A percentile compares a stretch with the other conserved stretches of the same genome.
Conservation (phyloP, 2,888 invertebrate species). For the Lasioglossum malachurum region DNA sequence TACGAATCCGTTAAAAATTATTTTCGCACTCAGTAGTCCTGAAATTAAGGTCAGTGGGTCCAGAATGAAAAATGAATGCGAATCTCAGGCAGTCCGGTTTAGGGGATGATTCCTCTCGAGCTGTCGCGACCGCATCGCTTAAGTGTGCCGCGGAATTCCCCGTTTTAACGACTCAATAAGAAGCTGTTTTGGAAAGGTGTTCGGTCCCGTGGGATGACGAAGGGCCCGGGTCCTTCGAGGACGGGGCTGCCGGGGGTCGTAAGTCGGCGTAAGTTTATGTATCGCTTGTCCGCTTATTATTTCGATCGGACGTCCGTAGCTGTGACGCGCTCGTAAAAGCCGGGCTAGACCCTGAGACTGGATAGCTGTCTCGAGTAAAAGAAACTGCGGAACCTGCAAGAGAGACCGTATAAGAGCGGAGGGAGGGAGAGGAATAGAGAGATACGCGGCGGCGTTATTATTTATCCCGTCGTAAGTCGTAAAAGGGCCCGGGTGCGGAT, state of each 20-base stretch:
- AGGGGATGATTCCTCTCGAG: neutral
- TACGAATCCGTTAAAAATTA: too few relatives aligned
- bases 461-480: constrained; percentile 81
- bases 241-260: constrained; percentile 50
- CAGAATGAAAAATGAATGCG: neutral
- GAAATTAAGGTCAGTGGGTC: too few relatives aligned
- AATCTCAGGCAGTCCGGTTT: neutral
- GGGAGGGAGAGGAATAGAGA: neutral
- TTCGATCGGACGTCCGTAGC: constrained; percentile 61
- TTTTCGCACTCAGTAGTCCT: too few relatives aligned
- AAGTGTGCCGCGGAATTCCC: constrained; percentile 36
- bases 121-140: neutral
- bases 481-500: constrained; percentile 78
- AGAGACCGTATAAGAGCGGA: neutral
- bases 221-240: constrained; percentile 14
- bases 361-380: constrained; percentile 21
- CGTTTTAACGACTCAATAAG: constrained; percentile 75
- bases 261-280: constrained; percentile 73
- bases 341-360: constrained; percentile 38
- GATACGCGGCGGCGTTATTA: constrained; percentile 71
- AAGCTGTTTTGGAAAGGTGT: neutral
- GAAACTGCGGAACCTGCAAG: constrained; percentile 17
- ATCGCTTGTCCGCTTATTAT: constrained; percentile 65
- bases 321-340: constrained; percentile 76
- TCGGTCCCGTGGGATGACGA: constrained; percentile 5